phyloP scores from a whole-genome alignment of 2,888 invertebrate species.

The Linnaemya vulpina region DNA sequence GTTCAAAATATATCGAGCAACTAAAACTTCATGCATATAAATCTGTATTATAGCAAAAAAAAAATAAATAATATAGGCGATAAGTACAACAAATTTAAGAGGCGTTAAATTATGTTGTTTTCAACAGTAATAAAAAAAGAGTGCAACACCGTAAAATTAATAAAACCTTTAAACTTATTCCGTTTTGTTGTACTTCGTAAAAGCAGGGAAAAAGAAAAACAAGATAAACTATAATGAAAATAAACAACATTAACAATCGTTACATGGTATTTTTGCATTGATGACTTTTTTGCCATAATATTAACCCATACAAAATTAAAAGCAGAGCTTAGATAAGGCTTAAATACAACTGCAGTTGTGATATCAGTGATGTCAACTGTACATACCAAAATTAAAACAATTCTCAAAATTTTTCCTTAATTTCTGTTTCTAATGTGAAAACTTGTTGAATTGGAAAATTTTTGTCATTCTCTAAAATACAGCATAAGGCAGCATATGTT shows the following conservation, averaged over 20 bases:
- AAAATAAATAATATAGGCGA: not conserved
- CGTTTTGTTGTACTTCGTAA: not conserved
- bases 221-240: not conserved
- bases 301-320: no score
- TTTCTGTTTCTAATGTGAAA: no score
- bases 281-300: not conserved
- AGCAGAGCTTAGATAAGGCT: no score
- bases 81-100: not conserved
- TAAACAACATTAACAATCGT: not conserved
- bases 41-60: not conserved
- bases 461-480: no score
- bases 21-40: not conserved
- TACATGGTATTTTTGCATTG: not conserved
- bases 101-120: not conserved
- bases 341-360: no score
- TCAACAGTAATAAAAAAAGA: no score
- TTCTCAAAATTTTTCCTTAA: no score
- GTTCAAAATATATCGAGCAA: not conserved
- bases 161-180: not conserved
- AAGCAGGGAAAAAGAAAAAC: not conserved
- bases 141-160: not conserved
- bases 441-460: no score
- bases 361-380: no score
- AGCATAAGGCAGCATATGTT: no score
- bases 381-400: no score